Conservation (phyloP, 2,113 vertebrate species). For the Nicator chloris region DNA sequence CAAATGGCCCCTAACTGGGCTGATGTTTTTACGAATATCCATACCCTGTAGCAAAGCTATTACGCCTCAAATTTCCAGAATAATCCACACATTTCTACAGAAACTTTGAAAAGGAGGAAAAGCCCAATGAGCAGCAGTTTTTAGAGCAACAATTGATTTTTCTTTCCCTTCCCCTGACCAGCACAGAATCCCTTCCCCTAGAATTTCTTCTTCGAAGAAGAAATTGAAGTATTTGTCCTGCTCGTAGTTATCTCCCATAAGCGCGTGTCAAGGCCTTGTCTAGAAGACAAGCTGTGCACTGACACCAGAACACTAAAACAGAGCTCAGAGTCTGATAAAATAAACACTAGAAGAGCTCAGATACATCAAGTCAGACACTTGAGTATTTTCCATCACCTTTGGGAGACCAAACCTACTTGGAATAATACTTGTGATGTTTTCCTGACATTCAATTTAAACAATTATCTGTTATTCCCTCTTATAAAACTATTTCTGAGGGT, state of each 20-base stretch:
- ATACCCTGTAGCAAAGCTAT: background rate
- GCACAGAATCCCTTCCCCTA: background rate
- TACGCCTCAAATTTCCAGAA: background rate
- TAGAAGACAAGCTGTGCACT: background rate
- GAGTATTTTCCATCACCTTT: background rate
- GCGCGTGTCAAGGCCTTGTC: background rate
- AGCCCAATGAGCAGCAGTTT: background rate
- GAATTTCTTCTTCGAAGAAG: background rate
- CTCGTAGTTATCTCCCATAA: background rate
- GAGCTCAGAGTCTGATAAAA: background rate
- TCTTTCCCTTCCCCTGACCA: background rate
- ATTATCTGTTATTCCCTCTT: background rate
- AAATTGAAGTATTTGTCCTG: background rate
- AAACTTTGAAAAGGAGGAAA: background rate
- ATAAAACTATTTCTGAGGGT: background rate
- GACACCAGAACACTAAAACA: background rate
- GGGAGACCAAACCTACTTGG: background rate
- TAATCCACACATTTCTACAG: background rate
- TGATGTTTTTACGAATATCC: background rate
- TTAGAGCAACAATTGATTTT: background rate
- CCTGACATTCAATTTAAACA: background rate
- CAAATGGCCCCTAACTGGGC: background rate
- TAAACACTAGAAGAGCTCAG: background rate
- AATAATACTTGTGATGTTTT: background rate
- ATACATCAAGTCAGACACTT: background rate